phyloP scores from a whole-genome alignment of 2,888 invertebrate genomes.

The Disparrhopalites patrizii region DNA sequence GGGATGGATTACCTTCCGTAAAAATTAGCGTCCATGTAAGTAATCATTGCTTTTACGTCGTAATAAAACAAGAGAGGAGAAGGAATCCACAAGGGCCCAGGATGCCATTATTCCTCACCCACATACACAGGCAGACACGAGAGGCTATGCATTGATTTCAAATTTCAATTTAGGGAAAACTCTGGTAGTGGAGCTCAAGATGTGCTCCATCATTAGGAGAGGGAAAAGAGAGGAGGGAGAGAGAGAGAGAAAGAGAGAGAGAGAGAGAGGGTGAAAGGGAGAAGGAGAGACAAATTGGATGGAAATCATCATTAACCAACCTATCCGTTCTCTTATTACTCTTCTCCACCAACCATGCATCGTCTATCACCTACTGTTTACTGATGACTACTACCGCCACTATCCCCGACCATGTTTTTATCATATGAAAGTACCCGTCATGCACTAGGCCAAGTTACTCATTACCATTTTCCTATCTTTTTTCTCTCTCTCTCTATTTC shows the following conservation, averaged over 20 bases:
- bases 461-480: slow-evolving; percentile 1
- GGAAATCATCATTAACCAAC: slow-evolving; percentile 27
- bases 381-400: background rate
- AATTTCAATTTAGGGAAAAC: too few species aligned
- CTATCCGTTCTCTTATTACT: slow-evolving; percentile 17
- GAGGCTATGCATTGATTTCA: slow-evolving; percentile 4
- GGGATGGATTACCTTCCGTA: too few species aligned
- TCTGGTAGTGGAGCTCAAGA: slow-evolving; percentile 1
- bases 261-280: background rate
- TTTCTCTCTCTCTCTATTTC: background rate
- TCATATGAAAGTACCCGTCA: too few species aligned
- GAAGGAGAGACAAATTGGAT: slow-evolving; percentile 22
- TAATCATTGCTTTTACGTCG: too few species aligned
- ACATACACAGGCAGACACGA: too few species aligned
- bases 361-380: slow-evolving; percentile 8
- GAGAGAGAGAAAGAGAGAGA: slow-evolving; percentile 11
- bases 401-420: background rate
- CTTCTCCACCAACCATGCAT: slow-evolving; percentile 3
- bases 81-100: too few species aligned
- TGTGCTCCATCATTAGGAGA: slow-evolving; percentile 20
- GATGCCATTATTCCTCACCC: too few species aligned
- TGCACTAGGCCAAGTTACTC: slow-evolving; percentile 21
- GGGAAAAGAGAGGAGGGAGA: slow-evolving; percentile 18
- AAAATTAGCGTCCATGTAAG: too few species aligned
- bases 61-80: too few species aligned